Evolutionary conservation across 1,140 invertebrate species (phyloP), one percentile per base, ranked within the genome.

Genomic region (Drosophila lowei): DNA sequence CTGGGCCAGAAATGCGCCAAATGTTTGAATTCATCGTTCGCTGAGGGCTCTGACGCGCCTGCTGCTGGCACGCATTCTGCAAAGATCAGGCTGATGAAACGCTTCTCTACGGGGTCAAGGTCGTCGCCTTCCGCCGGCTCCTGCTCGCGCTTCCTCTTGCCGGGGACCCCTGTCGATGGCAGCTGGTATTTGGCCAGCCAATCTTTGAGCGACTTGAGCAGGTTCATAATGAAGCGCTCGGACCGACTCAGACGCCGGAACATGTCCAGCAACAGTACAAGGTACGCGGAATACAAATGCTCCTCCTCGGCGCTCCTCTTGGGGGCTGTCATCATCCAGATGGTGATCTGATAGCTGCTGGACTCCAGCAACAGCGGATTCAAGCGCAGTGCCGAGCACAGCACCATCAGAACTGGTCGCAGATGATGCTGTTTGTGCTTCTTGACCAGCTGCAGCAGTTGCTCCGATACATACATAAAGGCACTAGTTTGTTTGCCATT

Each of bases 361-460:
- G 88, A 41, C 28, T 91, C 89, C 8, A 91, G 62, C 21, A 91
- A 63, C 28, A 91, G n/a, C 0, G 90, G 90, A 78, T 91, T 91
- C 3, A 84, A 30, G 7, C 81, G 76, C 47, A 91, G 15, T 1
- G 84, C 74, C 0, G 77, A 62, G 49, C 86, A 78, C 1, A 91
- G 70, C 15, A 91, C 38, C 8, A 54, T 47, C 1, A 90, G 25
- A 15, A 90, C 60, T 6, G 75, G 67, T 2, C 61, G 42, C 6
- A 88, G 18, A 18, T 85, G 43, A 0, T 38, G 7, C 6, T 67
- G 28, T 16, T 58, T 65, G 34, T 49, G 46, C 0, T 18, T 0
- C 2, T 58, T 44, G 0, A 81, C 53, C 9, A 72, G 23, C 0
- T 13, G 6, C 0, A 57, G 50, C 8, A 91, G 16, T 1, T 67